Conservation (phyloP, 1,140 invertebrate species). For the Platyura marginata region DNA sequence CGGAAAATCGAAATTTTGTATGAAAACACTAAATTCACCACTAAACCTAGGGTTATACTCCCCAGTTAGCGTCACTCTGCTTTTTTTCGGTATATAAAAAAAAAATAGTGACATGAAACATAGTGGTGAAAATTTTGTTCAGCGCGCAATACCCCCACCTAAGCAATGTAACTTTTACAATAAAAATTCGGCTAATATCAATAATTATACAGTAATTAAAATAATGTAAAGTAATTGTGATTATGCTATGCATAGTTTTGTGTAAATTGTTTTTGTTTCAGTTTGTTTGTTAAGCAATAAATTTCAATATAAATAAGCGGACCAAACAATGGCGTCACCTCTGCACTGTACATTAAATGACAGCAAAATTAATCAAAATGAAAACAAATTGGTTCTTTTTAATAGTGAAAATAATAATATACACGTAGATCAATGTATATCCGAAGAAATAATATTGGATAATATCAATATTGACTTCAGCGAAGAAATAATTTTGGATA, state of each 20-base stretch:
- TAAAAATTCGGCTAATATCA: not conserved
- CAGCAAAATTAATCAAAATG: not conserved
- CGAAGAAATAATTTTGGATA: not conserved
- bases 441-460: not conserved
- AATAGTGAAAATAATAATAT: not conserved
- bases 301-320: not conserved
- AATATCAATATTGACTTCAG: not conserved
- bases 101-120: too few species aligned
- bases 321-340: not conserved
- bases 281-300: not conserved
- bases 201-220: not conserved
- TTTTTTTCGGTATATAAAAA: too few species aligned
- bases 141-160: not conserved
- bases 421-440: not conserved
- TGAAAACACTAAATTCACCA: too few species aligned
- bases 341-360: not conserved
- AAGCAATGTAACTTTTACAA: not conserved
- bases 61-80: too few species aligned
- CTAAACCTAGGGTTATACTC: too few species aligned
- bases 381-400: not conserved
- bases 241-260: too few species aligned
- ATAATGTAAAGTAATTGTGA: not conserved
- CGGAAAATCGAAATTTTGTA: too few species aligned
- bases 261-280: not conserved
- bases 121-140: not conserved